phyloP scores from a whole-genome alignment of 2,113 vertebrate species.

The Halcyon senegalensis region DNA sequence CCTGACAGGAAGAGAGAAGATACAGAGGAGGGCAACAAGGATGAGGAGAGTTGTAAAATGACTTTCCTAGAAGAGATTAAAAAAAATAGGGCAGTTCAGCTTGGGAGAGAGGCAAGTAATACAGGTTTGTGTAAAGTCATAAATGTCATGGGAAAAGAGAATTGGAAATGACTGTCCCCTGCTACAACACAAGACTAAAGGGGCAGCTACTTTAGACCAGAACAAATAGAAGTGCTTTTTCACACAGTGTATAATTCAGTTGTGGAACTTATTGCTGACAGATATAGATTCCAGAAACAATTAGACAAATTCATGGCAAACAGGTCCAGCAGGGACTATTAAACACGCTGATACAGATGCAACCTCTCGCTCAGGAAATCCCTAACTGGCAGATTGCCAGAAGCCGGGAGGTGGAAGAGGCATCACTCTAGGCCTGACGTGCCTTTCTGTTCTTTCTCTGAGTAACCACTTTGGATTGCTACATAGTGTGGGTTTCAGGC shows the following conservation, averaged over 20 bases:
- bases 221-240: conserved; percentile 45
- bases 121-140: background rate
- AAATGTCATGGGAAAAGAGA: background rate
- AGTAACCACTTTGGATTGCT: background rate
- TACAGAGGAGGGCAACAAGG: background rate
- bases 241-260: conserved; percentile 34
- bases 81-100: background rate
- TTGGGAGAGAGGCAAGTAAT: background rate
- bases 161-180: background rate
- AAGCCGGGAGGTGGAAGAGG: conserved; percentile 12
- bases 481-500: background rate
- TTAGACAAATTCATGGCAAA: conserved; percentile 64
- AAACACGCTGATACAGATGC: conserved; percentile 34
- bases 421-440: background rate
- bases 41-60: background rate
- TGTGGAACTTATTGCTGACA: conserved; percentile 48
- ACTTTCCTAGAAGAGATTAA: background rate
- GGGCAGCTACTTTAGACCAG: background rate
- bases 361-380: conserved; percentile 62
- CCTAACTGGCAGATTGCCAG: conserved; percentile 46
- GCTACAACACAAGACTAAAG: background rate
- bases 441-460: background rate
- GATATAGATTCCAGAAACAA: conserved; percentile 60
- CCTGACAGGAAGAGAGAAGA: background rate
- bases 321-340: conserved; percentile 46